A percentile compares a stretch with the other conserved stretches of the same genome.
These are phyloP conservation scores for Nomada ruficornis DNA, from an alignment of 2,888 invertebrate species.

Conservation along the genomic window DNA sequence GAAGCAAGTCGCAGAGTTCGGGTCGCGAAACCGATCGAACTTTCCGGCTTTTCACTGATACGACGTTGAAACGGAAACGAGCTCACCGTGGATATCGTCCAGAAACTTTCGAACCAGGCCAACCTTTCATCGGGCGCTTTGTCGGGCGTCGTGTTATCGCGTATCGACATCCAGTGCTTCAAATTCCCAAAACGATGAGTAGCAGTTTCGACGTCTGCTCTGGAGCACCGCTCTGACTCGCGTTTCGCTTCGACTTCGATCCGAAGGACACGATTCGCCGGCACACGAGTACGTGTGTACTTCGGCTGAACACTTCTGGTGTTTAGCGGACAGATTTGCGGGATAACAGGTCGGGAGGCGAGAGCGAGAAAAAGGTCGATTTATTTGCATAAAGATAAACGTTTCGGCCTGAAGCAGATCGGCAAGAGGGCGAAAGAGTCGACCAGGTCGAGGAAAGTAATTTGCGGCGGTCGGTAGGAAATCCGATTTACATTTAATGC, in stretches of 20 bases:
- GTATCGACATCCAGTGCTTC: conserved; percentile 14
- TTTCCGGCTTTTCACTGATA: conserved; percentile 41
- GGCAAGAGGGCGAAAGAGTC: not conserved
- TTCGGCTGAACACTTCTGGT: not conserved
- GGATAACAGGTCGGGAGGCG: not conserved
- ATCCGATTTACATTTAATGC: conserved; percentile 67
- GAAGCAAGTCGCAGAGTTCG: not conserved
- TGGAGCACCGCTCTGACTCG: not conserved
- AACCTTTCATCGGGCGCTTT: conserved; percentile 21
- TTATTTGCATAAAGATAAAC: conserved; percentile 55
- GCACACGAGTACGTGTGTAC: not conserved
- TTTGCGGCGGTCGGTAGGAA: conserved; percentile 58
- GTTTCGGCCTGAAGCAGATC: conserved; percentile 41
- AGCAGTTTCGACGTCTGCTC: conserved; percentile 1
- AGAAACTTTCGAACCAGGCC: conserved; percentile 38
- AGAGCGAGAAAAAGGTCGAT: not conserved
- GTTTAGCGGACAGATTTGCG: not conserved
- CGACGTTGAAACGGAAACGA: conserved; percentile 31
- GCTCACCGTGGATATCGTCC: conserved; percentile 27
- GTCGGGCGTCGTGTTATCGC: conserved; percentile 27
- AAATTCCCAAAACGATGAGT: conserved; percentile 18
- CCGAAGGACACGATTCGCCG: not conserved
- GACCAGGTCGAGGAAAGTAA: conserved; percentile 59
- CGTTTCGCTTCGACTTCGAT: conserved; percentile 5
- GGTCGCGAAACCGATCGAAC: conserved; percentile 27